These are phyloP conservation scores for Caiman crocodilus DNA, from an alignment of 2,797 vertebrate genomes.

Conservation along the genomic window DNA sequence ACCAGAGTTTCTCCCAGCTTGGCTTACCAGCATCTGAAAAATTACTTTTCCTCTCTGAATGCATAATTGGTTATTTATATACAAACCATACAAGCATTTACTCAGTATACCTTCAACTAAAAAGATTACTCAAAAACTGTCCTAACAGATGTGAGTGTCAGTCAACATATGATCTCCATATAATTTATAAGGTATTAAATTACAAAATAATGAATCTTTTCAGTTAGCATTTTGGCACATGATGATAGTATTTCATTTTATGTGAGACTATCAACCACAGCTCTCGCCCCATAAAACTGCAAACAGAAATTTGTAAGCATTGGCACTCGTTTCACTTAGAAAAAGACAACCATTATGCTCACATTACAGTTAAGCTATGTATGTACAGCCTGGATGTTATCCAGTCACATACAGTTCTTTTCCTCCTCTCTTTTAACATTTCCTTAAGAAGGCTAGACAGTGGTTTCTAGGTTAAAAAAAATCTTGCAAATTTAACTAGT, in stretches of 20 bases:
- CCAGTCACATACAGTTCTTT: slow-evolving; percentile 75
- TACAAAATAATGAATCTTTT: slow-evolving; percentile 84
- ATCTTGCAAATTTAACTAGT: slow-evolving; percentile 34
- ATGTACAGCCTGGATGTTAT: slow-evolving; percentile 75
- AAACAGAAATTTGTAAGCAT: slow-evolving; percentile 81
- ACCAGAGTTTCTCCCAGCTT: slow-evolving; percentile 43
- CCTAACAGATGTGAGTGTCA: slow-evolving; percentile 77
- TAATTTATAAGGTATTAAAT: slow-evolving; percentile 82
- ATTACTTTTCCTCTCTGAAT: slow-evolving; percentile 70
- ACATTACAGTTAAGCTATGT: slow-evolving; percentile 79
- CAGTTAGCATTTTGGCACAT: slow-evolving; percentile 78
- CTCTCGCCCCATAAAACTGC: slow-evolving; percentile 79
- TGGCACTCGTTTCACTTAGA: slow-evolving; percentile 66
- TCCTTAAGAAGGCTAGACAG: slow-evolving; percentile 73
- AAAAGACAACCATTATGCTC: slow-evolving; percentile 81
- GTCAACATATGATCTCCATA: slow-evolving; percentile 75
- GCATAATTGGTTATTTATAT: slow-evolving; percentile 79
- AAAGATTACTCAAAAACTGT: slow-evolving; percentile 45
- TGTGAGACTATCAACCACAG: slow-evolving; percentile 74
- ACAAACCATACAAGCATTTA: slow-evolving; percentile 43
- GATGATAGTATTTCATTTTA: slow-evolving; percentile 77
- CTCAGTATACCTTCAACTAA: slow-evolving; percentile 61
- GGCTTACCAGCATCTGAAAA: slow-evolving; percentile 57
- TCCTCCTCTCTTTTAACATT: slow-evolving; percentile 61
- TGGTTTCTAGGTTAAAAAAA: slow-evolving; percentile 67